Evolutionary conservation across 2,797 vertebrate genomes (phyloP).

Genomic region (Huso huso): DNA sequence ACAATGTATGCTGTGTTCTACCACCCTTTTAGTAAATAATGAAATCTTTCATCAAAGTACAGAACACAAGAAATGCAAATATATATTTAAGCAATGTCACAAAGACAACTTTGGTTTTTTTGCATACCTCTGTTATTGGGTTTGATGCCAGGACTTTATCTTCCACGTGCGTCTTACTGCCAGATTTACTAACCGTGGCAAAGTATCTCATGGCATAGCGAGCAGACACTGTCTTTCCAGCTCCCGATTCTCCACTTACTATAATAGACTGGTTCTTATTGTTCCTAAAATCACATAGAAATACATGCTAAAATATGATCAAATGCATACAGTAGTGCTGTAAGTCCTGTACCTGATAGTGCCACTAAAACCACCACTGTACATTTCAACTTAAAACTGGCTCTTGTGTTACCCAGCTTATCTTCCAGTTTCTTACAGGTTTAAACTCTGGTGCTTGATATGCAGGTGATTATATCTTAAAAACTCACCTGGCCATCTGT

Average conservation of each 20-base stretch:
- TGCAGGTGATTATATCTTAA: background rate
- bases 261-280: conserved; percentile 93
- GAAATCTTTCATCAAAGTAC: background rate
- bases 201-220: conserved; percentile 95
- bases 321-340: background rate
- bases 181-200: conserved; percentile 88
- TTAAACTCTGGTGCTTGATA: too few relatives aligned
- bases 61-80: conserved; percentile 10
- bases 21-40: too few relatives aligned
- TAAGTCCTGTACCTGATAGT: background rate
- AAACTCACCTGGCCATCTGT: conserved; percentile 87
- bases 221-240: conserved; percentile 94
- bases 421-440: too few relatives aligned
- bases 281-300: conserved; percentile 59
- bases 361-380: too few relatives aligned
- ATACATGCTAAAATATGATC: background rate
- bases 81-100: background rate
- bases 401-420: too few relatives aligned
- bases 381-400: too few relatives aligned
- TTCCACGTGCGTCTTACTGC: conserved; percentile 77
- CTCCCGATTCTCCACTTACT: conserved; percentile 94
- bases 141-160: conserved; percentile 95
- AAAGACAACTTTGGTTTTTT: background rate
- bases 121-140: conserved; percentile 84
- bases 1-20: too few relatives aligned